Evolutionary conservation across 2,888 invertebrate genomes (phyloP).

Genomic region (Cryptus armator): DNA sequence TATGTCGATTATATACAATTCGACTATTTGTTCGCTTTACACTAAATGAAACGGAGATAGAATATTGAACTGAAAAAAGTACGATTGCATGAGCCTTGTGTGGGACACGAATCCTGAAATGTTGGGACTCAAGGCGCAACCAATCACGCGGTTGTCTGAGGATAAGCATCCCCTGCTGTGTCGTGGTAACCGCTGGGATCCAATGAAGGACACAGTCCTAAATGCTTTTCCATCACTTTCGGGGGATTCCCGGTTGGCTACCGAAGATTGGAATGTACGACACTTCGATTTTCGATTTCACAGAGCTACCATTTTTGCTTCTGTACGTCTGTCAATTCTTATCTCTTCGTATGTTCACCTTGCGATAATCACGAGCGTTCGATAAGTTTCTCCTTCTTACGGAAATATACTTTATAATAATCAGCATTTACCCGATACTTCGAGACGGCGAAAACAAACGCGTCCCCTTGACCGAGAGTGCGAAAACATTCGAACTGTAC

Average conservation of each 20-base stretch:
- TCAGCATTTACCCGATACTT: background rate
- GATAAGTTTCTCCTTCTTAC: background rate
- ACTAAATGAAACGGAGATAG: background rate
- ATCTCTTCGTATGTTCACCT: slow-evolving; percentile 16
- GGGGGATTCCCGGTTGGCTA: slow-evolving; percentile 12
- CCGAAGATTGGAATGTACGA: slow-evolving; percentile 46
- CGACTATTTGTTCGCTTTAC: background rate
- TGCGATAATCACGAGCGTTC: background rate
- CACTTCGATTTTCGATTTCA: slow-evolving; percentile 22
- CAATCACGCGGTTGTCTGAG: slow-evolving; percentile 39
- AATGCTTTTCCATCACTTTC: slow-evolving; percentile 54
- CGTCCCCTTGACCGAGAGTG: background rate
- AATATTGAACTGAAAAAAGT: background rate
- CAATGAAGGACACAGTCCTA: slow-evolving; percentile 51
- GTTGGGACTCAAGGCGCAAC: slow-evolving; percentile 1
- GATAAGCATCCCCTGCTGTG: slow-evolving; percentile 43
- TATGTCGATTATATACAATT: background rate
- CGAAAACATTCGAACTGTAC: background rate
- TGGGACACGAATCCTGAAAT: slow-evolving; percentile 36
- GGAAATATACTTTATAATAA: background rate
- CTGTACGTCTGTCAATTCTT: slow-evolving; percentile 38
- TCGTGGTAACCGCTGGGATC: slow-evolving; percentile 34
- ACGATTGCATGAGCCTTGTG: slow-evolving; percentile 8
- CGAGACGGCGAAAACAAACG: background rate
- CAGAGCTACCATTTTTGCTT: background rate